These are phyloP conservation scores for Carabus problematicus DNA, from an alignment of 2,888 invertebrate species.

Conservation along the genomic window DNA sequence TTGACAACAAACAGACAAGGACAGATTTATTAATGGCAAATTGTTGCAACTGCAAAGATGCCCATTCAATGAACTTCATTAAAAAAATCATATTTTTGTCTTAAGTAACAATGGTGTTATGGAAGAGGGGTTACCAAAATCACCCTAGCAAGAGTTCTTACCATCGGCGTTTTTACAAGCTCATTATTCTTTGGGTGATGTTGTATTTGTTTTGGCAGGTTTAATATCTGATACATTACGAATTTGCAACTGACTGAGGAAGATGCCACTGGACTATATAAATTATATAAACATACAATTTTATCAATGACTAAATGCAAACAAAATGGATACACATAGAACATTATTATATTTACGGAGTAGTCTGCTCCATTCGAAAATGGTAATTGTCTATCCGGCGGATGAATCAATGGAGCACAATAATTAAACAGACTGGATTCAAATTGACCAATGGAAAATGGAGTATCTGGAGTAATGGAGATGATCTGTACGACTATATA, in stretches of 20 bases:
- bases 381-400: constrained; percentile 14
- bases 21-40: no score
- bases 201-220: constrained; percentile 14
- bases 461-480: not conserved
- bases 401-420: constrained; percentile 43
- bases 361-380: constrained; percentile 45
- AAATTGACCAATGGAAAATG: constrained; percentile 50
- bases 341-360: constrained; percentile 22
- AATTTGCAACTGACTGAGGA: constrained; percentile 13
- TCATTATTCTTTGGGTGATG: constrained; percentile 35
- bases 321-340: no score
- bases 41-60: no score
- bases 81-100: no score
- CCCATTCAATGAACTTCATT: no score
- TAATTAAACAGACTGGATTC: constrained; percentile 51
- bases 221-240: constrained; percentile 12
- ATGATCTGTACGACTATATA: not conserved
- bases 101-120: no score
- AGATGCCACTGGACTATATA: constrained; percentile 13
- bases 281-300: not conserved
- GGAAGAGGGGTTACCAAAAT: no score
- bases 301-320: no score
- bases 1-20: no score
- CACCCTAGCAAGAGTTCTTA: constrained; percentile 39
- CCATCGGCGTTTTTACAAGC: constrained; percentile 38